Base-by-base conservation (phyloP, 53 echinoderm and acorn worm genomes). In the Hippasteria phrygiana region DNA sequence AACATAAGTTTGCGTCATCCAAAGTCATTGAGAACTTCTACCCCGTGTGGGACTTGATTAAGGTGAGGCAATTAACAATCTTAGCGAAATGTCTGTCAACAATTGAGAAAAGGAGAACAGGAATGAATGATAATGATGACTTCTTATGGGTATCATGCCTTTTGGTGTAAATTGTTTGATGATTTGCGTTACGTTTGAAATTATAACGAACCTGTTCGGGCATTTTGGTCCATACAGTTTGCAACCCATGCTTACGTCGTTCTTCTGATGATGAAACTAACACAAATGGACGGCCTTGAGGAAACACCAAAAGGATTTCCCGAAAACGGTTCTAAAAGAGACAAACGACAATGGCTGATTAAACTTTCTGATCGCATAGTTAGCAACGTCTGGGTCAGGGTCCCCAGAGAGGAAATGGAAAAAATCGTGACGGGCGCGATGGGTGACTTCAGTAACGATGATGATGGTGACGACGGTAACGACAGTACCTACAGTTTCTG, bases 21-120 rank as follows among this genome's bases (percentile, higher is more conserved):
- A 48, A 12, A 24, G 76, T 76, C 14, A 10, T 13, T 1, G 53
- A 53, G 0, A 51, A 54, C 17, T 75, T 51, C 34, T 7, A 59
- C 27, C n/a, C 36, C 16, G 62, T 40, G n/a, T 79, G 62, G 36
- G 79, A 79, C 27, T 38, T 79, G 39, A 62, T 79, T 2, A 59
- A 79, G 62, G 79, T 79, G 41, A 78, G 78, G 4, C n/a, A 10
- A 39, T 0, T 35, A 54, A 29, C 7, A 11, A 45, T 45, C 46
- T 45, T 11, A 45, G 46, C n/a, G n/a, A n/a, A n/a, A 56, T 18
- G 20, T 56, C 3, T 10, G 56, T 56, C 17, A 56, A 18, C 6
- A 14, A 34, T 66, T 75, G 3, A 24, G 8, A 47, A 46, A 28
- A 24, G 24, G n/a, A n/a, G n/a, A n/a, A n/a, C n/a, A n/a, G n/a